Base-by-base conservation (phyloP, 2,888 invertebrate genomes). In the Leptopilina myrica region DNA sequence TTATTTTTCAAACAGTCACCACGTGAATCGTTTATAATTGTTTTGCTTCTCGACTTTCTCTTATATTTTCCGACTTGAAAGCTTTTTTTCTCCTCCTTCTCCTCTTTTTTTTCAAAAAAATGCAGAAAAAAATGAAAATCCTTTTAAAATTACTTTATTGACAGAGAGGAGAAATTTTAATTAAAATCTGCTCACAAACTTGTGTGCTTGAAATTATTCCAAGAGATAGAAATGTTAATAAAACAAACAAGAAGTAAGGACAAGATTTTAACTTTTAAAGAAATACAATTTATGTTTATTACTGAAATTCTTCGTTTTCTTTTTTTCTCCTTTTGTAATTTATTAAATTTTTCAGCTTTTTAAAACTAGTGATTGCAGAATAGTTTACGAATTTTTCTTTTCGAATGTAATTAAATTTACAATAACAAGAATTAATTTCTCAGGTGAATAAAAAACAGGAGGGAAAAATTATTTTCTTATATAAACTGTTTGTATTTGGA, bases 151-250 rank as follows among this genome's bases (percentile, higher is more conserved):
- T 53, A 53, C 12, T 69, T 53, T 53, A 14, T 53, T 15, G 8
- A 26, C 26, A 53, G 26, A 5, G 11, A 69, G 49, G 11, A 20
- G 14, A 69, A 33, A 62, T 62, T 69, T 69, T 53, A 69, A 53
- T 69, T 69, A 53, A 69, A 67, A 33, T 7, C 49, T 53, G 26
- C 53, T 53, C 49, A 26, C 26, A 69, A 33, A 49, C 49, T 49
- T 8, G 49, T 53, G 33, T 53, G 33, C 20, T 20, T 69, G 64
- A 33, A 64, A 64, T 33, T 64, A 26, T 33, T 64, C 64, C 40
- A 64, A 33, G 64, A 64, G 64, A 64, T 64, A 62, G 62, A 62
- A 62, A 9, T 62, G 62, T 62, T 62, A 62, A 20, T 62, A 62
- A 62, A 62, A 59, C 59, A 59, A 62, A 62, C 62, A 62, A 62